Percentiles rank a stretch among this genome's conserved stretches.
These are phyloP conservation scores for Drosophila maculinotata DNA, from an alignment of 2,888 invertebrate species.

Conservation along the genomic window DNA sequence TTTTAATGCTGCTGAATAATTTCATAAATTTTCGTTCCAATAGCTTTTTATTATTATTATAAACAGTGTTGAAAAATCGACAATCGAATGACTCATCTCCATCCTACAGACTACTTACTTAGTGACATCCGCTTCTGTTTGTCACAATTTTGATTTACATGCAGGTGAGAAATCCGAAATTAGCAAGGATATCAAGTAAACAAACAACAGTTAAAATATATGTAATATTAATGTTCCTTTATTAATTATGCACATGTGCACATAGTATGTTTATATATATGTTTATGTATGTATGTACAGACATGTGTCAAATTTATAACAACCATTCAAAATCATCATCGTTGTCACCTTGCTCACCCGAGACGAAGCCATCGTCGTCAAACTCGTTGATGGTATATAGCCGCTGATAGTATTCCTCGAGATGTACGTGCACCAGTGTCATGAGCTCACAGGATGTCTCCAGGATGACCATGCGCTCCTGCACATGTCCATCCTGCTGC, in stretches of 20 bases:
- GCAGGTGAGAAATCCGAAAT: no score
- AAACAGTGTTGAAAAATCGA: no score
- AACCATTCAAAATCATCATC: conserved; percentile 37
- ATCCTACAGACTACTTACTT: no score
- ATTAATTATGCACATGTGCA: not conserved
- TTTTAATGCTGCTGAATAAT: no score
- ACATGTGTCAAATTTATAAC: not conserved
- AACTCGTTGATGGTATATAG: not conserved
- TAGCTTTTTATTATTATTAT: no score
- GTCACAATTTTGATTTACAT: no score
- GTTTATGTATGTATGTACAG: not conserved
- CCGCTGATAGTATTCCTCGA: conserved; percentile 23
- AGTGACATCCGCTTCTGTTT: no score
- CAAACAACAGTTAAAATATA: no score
- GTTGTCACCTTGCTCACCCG: conserved; percentile 16
- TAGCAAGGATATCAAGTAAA: no score
- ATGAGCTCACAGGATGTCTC: conserved; percentile 55
- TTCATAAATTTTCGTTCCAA: no score
- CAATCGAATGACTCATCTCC: no score
- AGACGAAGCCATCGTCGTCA: conserved; percentile 15
- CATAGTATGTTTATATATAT: not conserved
- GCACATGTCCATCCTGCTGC: conserved; percentile 23
- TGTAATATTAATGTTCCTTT: no score
- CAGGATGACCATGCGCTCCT: conserved; percentile 54
- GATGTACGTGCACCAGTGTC: conserved; percentile 36